Evolutionary conservation across 2,888 invertebrate species (phyloP), one percentile per base, ranked within the genome.

Genomic region (Plagodis pulveraria): DNA sequence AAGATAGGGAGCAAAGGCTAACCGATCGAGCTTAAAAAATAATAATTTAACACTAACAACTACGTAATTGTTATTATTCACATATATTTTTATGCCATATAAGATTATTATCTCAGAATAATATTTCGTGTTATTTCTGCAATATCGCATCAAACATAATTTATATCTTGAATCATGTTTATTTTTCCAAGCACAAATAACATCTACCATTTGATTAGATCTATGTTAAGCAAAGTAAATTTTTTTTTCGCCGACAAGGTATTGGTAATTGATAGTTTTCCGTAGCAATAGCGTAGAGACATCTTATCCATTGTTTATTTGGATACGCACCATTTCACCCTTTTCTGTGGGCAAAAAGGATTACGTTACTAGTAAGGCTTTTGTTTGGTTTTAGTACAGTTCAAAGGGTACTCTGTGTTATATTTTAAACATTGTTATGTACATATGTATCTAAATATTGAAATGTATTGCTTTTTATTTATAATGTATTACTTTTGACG

Each of bases 321-420:
- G 55, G 47, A 47, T 49, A 58, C 53, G 62, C 53, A 49, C 60
- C 62, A 60, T 62, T 63, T 56, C 44, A 47, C 9, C 46, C 50
- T 11, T 44, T 54, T 49, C 58, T 38, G 50, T 44, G 32, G 33
- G 38, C 34, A n/a, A 12, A 56, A 63, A 60, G 56, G 58, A 51
- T 64, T 58, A 58, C 42, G 42, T 60, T 58, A 47, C 58, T 44
- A 49, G 47, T 43, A 42, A 49, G 40, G 52, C 34, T 33, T 38
- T 54, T 57, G 47, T 51, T 40, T 45, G 40, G 32, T 12, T 11
- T 45, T 45, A 38, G 4, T 22, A 22, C 22, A 4, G 22, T 33
- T 5, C 12, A 12, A 34, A n/a, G 34, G 9, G 38, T 38, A 38
- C 22, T 22, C 5, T 38, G 9, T 38, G 5, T 1, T 38, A 38